Conservation (phyloP, 2,888 invertebrate species). For the Noctua janthina region DNA sequence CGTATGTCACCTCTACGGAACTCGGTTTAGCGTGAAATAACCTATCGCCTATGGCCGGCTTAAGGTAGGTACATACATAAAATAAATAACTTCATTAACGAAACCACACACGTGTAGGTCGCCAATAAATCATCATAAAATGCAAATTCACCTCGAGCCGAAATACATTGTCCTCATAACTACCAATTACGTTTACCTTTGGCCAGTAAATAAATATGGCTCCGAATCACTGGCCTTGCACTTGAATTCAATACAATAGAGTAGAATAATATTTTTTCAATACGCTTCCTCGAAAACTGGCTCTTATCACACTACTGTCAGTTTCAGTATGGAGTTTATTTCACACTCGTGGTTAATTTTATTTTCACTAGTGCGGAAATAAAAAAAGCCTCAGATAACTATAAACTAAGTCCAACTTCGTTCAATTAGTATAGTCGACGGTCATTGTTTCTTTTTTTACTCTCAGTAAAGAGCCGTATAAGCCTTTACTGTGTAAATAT, state of each 20-base stretch:
- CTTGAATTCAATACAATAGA: slow-evolving; percentile 22
- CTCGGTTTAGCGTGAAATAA: no score
- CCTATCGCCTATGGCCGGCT: no score
- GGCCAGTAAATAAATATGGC: background rate
- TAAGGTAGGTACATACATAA: no score
- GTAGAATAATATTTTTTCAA: background rate
- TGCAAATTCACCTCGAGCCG: background rate
- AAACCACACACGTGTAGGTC: background rate
- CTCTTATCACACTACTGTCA: background rate
- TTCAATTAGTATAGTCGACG: no score
- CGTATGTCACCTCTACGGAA: background rate
- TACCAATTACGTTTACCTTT: slow-evolving; percentile 1
- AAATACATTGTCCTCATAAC: background rate
- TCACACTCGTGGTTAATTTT: background rate
- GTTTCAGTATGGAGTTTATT: background rate
- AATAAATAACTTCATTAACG: background rate
- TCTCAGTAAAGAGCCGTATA: no score
- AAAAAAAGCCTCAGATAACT: no score
- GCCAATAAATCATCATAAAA: slow-evolving; percentile 6
- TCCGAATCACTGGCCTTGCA: slow-evolving; percentile 7
- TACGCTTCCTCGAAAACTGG: background rate
- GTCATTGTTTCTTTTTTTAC: no score
- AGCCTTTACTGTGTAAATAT: no score
- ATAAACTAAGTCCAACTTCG: no score
- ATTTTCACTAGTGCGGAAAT: no score